These are phyloP conservation scores for Petrocephalus microphthalmus DNA, from an alignment of 2,113 vertebrate species.

Conservation along the genomic window DNA sequence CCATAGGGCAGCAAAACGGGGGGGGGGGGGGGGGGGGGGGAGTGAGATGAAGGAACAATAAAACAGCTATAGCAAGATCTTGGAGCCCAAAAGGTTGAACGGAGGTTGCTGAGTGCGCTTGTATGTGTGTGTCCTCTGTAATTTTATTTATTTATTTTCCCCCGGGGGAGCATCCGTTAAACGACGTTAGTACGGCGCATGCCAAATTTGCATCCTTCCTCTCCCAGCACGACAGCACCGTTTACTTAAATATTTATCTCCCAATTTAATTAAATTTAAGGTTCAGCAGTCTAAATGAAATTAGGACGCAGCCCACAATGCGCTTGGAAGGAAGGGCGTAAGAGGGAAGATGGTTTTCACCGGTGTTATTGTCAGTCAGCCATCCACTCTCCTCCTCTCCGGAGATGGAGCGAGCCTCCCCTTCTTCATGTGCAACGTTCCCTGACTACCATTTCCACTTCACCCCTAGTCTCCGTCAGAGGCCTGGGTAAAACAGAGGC, in stretches of 20 bases:
- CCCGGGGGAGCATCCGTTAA: not conserved
- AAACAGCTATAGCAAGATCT: not conserved
- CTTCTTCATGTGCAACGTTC: not conserved
- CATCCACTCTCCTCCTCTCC: not conserved
- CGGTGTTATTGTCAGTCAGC: not conserved
- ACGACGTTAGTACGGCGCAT: not conserved
- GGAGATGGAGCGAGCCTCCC: not conserved
- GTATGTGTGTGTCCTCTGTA: not conserved
- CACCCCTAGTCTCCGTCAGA: not conserved
- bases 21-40: no score
- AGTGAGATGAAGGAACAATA: not conserved
- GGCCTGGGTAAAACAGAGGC: not conserved
- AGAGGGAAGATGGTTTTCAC: not conserved
- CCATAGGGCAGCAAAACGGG: not conserved
- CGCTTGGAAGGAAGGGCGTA: not conserved
- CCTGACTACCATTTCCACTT: not conserved
- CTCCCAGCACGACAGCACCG: not conserved
- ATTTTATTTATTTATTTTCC: constrained; percentile 11
- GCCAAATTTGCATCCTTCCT: not conserved
- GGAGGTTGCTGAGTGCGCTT: no score
- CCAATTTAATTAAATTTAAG: constrained; percentile 9
- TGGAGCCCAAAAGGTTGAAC: not conserved
- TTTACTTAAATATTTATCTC: constrained; percentile 22
- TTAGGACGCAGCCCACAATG: not conserved
- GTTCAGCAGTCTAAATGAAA: constrained; percentile 3